Evolutionary conservation across 2,888 invertebrate species (phyloP), one percentile per base, ranked within the genome.

Genomic region (Drosophila pseudotakahashii): DNA sequence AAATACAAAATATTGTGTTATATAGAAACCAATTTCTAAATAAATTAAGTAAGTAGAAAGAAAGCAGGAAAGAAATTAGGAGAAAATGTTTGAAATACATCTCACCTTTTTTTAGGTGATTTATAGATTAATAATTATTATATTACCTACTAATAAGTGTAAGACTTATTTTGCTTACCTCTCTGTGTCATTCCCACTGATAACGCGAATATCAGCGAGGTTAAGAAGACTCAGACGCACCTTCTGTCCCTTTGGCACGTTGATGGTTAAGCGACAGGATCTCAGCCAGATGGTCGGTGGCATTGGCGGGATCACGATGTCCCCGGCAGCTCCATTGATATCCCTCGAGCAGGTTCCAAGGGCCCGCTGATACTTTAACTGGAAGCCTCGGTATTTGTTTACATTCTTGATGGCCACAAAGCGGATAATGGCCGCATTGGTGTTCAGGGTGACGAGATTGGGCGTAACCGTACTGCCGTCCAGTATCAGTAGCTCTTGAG

Each of bases 231-330:
- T 93, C 0, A 96, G 81, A 16, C 93, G 93, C 9, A 97, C 93
- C 58, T 94, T 93, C 72, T 94, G 93, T 0, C 95, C 95, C 81
- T 92, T 91, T 0, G 95, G 94, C 1, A 94, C 95, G 5, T 89
- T 93, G n/a, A 96, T 95, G n/a, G 73, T 91, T 97, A 97, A 97
- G 7, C 91, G 90, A 81, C 97, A 97, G 42, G 92, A 90, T 58
- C 53, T 52, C 6, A 14, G 0, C 39, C 5, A n/a, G 3, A 0
- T 7, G 2, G 16, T 0, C 1, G 19, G 26, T 3, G 9, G 16
- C 9, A 36, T 30, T 7, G 7, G 50, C 26, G 32, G 61, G 2
- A 77, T 45, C 6, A 66, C 58, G 16, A 88, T 51, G 11, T 63
- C 58, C 0, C 98, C 98, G 45, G 93, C 93, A 14, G 94, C 91